Percentiles rank a stretch among this genome's conserved stretches.
These are phyloP conservation scores for Idaea aversata DNA, from an alignment of 2,888 invertebrate species.

Conservation along the genomic window DNA sequence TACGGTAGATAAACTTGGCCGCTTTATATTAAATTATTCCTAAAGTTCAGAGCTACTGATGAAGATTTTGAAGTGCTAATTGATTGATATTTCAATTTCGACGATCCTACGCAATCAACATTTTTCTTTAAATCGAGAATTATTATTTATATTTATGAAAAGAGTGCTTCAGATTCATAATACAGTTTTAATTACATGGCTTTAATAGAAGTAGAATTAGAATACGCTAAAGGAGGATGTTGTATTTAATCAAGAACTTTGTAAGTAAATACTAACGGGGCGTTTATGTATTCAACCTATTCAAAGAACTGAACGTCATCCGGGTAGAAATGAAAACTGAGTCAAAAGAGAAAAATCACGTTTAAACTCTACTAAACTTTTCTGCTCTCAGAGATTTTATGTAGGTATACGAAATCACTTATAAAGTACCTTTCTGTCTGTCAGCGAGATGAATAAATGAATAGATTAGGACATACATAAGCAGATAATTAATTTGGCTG, in stretches of 20 bases:
- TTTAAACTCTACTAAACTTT: not conserved
- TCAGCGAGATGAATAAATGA: too few species aligned
- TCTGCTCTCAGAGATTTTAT: not conserved
- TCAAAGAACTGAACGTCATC: not conserved
- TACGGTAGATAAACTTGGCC: conserved; percentile 57
- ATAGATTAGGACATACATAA: too few species aligned
- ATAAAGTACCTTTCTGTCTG: too few species aligned
- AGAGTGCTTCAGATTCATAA: not conserved
- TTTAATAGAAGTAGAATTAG: not conserved
- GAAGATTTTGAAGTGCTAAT: conserved; percentile 55
- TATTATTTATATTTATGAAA: not conserved
- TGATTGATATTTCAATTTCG: conserved; percentile 58
- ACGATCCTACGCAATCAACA: conserved; percentile 4
- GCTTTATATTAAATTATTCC: conserved; percentile 69
- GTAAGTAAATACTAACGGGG: too few species aligned
- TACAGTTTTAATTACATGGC: not conserved
- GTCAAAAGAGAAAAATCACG: not conserved
- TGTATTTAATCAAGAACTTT: too few species aligned
- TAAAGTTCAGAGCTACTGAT: conserved; percentile 49
- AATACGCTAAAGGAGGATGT: not conserved
- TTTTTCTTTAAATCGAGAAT: not conserved
- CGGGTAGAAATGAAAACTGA: not conserved
- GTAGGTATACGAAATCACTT: not conserved
- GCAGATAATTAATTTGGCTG: too few species aligned
- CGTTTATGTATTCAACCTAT: not conserved